phyloP scores from a whole-genome alignment of 2,113 vertebrate genomes.

The Pedetes capensis region DNA sequence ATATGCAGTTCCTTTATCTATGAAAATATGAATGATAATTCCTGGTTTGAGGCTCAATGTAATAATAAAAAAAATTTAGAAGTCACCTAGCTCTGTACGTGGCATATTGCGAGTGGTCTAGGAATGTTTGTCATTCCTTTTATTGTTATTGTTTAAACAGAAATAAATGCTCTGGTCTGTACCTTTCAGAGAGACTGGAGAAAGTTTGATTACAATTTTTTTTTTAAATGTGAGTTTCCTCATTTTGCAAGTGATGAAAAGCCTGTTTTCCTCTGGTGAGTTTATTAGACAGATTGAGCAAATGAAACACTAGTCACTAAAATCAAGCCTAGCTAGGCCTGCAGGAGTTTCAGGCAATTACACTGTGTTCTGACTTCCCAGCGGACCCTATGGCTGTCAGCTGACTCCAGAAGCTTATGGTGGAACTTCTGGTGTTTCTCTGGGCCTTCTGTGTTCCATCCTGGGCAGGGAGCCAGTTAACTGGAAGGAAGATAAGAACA shows the following conservation, averaged over 20 bases:
- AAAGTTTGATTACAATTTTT: conserved; percentile 36
- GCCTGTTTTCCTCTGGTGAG: conserved; percentile 25
- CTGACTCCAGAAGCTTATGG: conserved; percentile 49
- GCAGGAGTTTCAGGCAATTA: conserved; percentile 55
- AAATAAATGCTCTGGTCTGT: neutral
- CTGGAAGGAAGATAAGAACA: conserved; percentile 14
- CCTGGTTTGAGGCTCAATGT: neutral
- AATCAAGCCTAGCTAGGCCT: conserved; percentile 31
- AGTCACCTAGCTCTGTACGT: neutral
- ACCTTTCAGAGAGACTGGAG: neutral
- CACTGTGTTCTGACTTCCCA: neutral
- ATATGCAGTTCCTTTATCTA: neutral
- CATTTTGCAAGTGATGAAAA: conserved; percentile 48
- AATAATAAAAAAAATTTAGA: neutral
- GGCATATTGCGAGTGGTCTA: neutral
- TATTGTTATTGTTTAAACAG: conserved; percentile 7
- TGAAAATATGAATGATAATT: neutral
- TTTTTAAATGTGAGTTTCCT: conserved; percentile 20
- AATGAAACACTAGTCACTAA: conserved; percentile 36
- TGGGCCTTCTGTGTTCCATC: neutral
- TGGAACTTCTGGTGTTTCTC: conserved; percentile 51
- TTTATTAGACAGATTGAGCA: conserved; percentile 49
- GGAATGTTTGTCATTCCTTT: neutral
- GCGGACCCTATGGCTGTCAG: neutral
- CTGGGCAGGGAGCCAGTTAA: conserved; percentile 26